Evolutionary conservation across 2,113 vertebrate genomes (phyloP), one percentile per base, ranked within the genome.

Genomic region (Lontra canadensis): DNA sequence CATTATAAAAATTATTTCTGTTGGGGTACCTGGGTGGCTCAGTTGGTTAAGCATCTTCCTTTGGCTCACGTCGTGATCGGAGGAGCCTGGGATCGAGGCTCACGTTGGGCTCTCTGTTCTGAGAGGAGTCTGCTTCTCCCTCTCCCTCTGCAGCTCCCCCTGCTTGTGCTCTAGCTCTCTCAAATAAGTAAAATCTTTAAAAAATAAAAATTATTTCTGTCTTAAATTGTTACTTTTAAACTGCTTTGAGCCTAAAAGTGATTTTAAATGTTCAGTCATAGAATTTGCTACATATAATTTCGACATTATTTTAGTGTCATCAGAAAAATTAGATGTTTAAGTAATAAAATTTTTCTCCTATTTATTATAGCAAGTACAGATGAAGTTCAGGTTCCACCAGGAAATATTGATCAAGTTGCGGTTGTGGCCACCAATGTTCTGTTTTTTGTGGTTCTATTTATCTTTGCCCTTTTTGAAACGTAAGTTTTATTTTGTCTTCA

Each of bases 401-500:
- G 98, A 96, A 97, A 69, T 29, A 97, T 99, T 73, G 99, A 99
- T 95, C 99, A 98, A 1, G 73, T 99, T 34, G 99, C 99, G 21
- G 99, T 99, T 21, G 90, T 99, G 79, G 99, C 99, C 55, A 99
- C 99, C 84, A 99, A 99, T 94, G 0, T 99, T 97, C 99, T 99
- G 49, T 99, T 99, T 98, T 99, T 99, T 96, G 92, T 99, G 92
- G 94, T 99, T 98, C 98, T 99, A 86, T 99, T 99, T 98, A 99
- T 99, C 93, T 99, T 99, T 97, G 99, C 99, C 1, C 98, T 99
- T 92, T 99, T 99, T 98, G 99, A 99, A 99, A 99, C 99, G 99
- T 99, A 98, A 98, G 99, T 99, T 94, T 97, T 97, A 83, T 82
- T 95, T 23, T 92, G 2, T 92, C 29, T 96, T 94, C 20, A 65